Percentiles rank a stretch among this genome's conserved stretches.
Evolutionary conservation across 2,797 vertebrate species (phyloP).

Genomic region (Megalops cyprinoides): DNA sequence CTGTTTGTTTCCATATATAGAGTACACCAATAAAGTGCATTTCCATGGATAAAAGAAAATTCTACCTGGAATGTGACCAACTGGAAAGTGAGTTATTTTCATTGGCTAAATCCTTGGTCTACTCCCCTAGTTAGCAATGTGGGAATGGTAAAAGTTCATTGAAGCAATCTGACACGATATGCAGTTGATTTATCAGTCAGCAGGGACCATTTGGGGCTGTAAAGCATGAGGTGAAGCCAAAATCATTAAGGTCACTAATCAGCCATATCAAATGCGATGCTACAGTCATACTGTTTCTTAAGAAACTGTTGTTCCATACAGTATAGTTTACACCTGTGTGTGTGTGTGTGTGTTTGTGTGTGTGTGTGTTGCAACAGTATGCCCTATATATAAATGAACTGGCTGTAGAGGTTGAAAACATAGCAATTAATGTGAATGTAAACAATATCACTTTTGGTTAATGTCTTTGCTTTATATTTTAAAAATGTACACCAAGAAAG

Average conservation of each 20-base stretch:
- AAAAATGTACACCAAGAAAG: background rate
- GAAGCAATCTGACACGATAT: slow-evolving; percentile 69
- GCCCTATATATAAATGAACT: slow-evolving; percentile 37
- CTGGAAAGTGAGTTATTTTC: slow-evolving; percentile 63
- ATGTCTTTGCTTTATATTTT: background rate
- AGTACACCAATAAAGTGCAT: slow-evolving; percentile 11
- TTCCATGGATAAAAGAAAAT: slow-evolving; percentile 40
- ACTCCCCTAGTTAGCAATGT: slow-evolving; percentile 60
- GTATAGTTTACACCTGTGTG: background rate
- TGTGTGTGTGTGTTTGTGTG: background rate
- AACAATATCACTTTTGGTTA: background rate
- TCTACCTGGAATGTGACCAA: slow-evolving; percentile 45
- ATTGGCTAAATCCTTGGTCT: slow-evolving; percentile 58
- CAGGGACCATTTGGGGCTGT: slow-evolving; percentile 71
- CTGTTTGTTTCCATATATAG: background rate
- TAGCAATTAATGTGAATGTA: background rate
- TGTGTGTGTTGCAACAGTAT: background rate
- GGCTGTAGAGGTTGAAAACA: background rate
- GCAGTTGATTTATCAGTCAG: slow-evolving; percentile 69
- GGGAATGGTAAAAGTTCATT: slow-evolving; percentile 69
- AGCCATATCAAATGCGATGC: slow-evolving; percentile 64
- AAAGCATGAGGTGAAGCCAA: slow-evolving; percentile 74
- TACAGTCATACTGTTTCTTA: slow-evolving; percentile 58
- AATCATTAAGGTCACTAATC: slow-evolving; percentile 74
- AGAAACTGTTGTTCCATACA: background rate